Percentiles rank a stretch among this genome's conserved stretches.
Evolutionary conservation across 2,888 invertebrate species (phyloP).

Genomic region (Hyposoter didymator): DNA sequence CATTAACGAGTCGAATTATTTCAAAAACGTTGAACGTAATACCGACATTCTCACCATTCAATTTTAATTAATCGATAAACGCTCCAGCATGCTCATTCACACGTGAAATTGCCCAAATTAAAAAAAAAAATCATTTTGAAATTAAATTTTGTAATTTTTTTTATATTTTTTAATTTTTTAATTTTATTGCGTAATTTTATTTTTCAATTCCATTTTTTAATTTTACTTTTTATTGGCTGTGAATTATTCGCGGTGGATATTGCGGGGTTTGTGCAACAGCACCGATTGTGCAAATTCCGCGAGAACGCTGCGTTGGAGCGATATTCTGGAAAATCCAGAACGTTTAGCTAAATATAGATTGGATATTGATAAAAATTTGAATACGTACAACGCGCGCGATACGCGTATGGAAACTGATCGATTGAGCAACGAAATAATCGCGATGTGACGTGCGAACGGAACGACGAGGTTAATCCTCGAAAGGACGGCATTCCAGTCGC

Average conservation of each 20-base stretch:
- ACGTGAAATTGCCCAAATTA: too few relatives aligned
- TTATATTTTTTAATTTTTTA: too few relatives aligned
- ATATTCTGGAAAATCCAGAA: constrained; percentile 9
- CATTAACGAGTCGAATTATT: constrained; percentile 33
- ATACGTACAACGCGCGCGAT: not conserved
- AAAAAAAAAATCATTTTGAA: too few relatives aligned
- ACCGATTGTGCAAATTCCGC: constrained; percentile 20
- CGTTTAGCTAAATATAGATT: not conserved
- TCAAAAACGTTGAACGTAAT: not conserved
- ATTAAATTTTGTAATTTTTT: too few relatives aligned
- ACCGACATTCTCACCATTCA: not conserved
- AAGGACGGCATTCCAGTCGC: constrained; percentile 51
- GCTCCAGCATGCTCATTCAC: not conserved
- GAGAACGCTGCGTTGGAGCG: constrained; percentile 18
- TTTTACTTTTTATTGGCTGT: too few relatives aligned
- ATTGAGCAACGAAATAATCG: constrained; percentile 42
- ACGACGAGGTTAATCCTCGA: constrained; percentile 42
- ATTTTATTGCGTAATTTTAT: too few relatives aligned
- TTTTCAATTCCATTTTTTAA: too few relatives aligned
- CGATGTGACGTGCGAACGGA: constrained; percentile 37
- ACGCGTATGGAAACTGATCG: constrained; percentile 26
- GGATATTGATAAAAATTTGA: not conserved
- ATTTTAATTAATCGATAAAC: not conserved
- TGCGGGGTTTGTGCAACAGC: not conserved
- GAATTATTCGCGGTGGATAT: not conserved